Evolutionary conservation across 2,888 invertebrate genomes (phyloP), one percentile per base, ranked within the genome.

Genomic region (Drosophila kambysellisi): DNA sequence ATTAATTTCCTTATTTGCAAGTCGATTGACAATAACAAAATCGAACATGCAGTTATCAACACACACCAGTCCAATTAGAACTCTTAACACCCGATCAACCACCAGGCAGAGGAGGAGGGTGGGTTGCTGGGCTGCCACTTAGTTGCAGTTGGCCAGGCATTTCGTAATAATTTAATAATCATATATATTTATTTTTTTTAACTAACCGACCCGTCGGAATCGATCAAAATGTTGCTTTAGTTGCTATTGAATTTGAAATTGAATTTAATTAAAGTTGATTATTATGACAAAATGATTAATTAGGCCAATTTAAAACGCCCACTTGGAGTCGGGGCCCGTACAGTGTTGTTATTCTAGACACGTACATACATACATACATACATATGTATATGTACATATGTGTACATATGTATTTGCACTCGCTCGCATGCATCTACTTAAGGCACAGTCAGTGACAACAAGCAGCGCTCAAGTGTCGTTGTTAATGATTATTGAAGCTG

Each of bases 281-380:
- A 82, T 87, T 70, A 90, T 77, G 82, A 81, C 82, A 83, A 89
- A 89, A 78, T 89, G 89, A 89, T 90, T 83, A 88, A 89, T 89
- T 89, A 78, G 78, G 80, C 56, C 89, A 83, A 90, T 89, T 84
- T 50, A 63, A 69, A 56, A 83, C 87, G 90, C 90, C 86, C 82
- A 87, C 87, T 77, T 73, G 76, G 70, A 25, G 25, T 30, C 57
- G 29, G 29, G 51, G 68, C 73, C 59, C 4, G 51, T 43, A n/a
- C n/a, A 25, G 8, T 15, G 29, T 4, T 25, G 46, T 8, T 8
- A 8, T 29, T 46, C 39, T 30, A 32, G 20, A 25, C 56, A n/a
- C 12, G 25, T 33, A 25, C 20, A 33, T 37, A 53, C 52, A 58
- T 9, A 32, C 53, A 25, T 25, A 25, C 20, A 25, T 25, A 25